Base-by-base conservation (phyloP, 2,797 vertebrate species). In the Eutrigla gurnardus region DNA sequence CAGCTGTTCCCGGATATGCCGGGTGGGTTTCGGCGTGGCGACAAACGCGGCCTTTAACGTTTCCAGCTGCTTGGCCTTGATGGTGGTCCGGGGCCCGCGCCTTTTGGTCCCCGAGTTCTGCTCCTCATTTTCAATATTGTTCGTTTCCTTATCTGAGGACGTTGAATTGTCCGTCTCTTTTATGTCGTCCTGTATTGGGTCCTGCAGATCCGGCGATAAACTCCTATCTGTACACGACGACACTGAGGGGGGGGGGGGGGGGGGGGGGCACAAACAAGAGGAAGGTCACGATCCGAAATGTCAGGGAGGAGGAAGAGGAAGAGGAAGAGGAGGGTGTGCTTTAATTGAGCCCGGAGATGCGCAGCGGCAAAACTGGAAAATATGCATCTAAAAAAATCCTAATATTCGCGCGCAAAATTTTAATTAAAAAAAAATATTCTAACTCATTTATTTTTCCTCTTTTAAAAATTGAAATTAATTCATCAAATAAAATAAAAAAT, bases 101-200 rank as follows among this genome's bases (percentile, higher is more conserved):
- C 97, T 75, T 61, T 99, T 99, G 67, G 97, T 92, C 60, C 97
- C 96, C 6, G 96, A 96, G 88, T 97, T 98, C 93, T 97, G 97
- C 89, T 98, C 97, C 91, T 98, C 97, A 35, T 97, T 97, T 91
- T 98, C 97, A 40, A 97, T 97, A 89, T 97, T 96, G 91, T 97
- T 95, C 50, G 96, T 97, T 89, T 99, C 97, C 91, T 99, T 99
- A 91, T 99, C 97, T 1, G 97, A 99, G 47, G 97, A 98, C 66
- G 97, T 97, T 2, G 97, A 98, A 86, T 98, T 97, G 94, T 98
- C 97, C 1, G 97, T 97, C 89, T 99, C 97, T 83, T 99, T 99
- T 85, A 96, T 95, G 91, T 98, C 97, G 66, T 99, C 97, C 89
- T 96, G 96, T 81, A 92, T 95, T 5, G 96, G 93, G 89, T 99